These are phyloP conservation scores for Neosalanx taihuensis DNA, from an alignment of 2,797 vertebrate genomes.

Conservation along the genomic window DNA sequence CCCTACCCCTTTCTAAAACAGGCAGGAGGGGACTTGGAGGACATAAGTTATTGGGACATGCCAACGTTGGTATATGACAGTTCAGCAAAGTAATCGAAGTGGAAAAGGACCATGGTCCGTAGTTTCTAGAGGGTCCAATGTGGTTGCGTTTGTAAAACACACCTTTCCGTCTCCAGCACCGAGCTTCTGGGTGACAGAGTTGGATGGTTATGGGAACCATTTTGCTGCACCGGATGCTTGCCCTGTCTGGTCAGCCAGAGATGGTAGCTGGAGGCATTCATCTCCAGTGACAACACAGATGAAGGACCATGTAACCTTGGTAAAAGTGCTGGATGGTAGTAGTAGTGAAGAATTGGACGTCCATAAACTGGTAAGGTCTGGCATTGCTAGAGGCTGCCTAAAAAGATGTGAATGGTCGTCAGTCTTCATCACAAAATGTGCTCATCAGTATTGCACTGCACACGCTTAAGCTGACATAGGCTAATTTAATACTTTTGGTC, in stretches of 20 bases:
- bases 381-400: conserved; percentile 37
- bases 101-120: too few relatives aligned
- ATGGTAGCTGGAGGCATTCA: conserved; percentile 45
- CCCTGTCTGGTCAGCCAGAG: conserved; percentile 37
- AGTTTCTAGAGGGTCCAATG: too few relatives aligned
- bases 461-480: not conserved
- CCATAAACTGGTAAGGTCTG: conserved; percentile 46
- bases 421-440: not conserved
- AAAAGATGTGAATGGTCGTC: conserved; percentile 28
- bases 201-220: conserved; percentile 1
- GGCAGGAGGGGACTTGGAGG: conserved; percentile 60
- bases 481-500: not conserved
- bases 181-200: conserved; percentile 9
- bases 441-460: not conserved
- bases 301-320: conserved; percentile 39
- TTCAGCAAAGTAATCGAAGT: not conserved
- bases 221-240: conserved; percentile 30
- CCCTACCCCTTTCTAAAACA: conserved; percentile 65
- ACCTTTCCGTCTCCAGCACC: not conserved
- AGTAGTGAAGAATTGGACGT: conserved; percentile 30
- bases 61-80: not conserved
- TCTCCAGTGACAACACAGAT: conserved; percentile 48
- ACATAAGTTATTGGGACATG: conserved; percentile 34
- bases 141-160: conserved; percentile 1
- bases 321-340: conserved; percentile 39